These are phyloP conservation scores for Acronicta alni DNA, from an alignment of 2,888 invertebrate genomes.

Conservation along the genomic window DNA sequence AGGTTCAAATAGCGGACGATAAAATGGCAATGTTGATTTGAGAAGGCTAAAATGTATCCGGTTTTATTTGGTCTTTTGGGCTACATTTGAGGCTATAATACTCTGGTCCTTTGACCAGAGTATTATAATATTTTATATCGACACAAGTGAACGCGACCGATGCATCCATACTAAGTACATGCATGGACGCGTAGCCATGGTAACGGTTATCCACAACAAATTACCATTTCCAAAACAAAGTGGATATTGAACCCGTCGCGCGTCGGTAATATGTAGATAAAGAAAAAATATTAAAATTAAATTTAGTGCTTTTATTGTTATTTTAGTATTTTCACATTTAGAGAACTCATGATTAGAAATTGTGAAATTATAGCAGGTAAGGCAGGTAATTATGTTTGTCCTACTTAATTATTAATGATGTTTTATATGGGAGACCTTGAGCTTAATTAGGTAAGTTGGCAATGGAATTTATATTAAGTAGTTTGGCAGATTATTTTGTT, in stretches of 20 bases:
- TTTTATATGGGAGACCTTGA: conserved; percentile 17
- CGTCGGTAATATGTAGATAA: neutral
- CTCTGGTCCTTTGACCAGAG: no score
- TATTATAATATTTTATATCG: neutral
- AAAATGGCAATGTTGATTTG: no score
- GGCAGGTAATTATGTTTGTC: conserved; percentile 25
- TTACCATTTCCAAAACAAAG: conserved; percentile 50
- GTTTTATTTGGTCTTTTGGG: neutral
- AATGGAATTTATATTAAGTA: neutral
- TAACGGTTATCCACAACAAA: conserved; percentile 69
- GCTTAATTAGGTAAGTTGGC: neutral
- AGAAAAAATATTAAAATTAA: neutral
- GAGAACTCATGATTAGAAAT: neutral
- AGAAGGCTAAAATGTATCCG: no score
- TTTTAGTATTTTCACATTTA: neutral
- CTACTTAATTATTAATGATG: conserved; percentile 25
- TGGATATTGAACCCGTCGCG: neutral
- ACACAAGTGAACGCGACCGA: conserved; percentile 34
- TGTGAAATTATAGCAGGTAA: neutral
- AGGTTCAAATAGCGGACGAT: no score
- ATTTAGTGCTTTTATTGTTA: neutral
- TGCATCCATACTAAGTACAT: conserved; percentile 1
- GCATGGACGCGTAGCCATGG: conserved; percentile 65
- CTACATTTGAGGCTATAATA: neutral
- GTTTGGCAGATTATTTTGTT: no score